A percentile compares a stretch with the other conserved stretches of the same genome.
These are phyloP conservation scores for Heterotilapia buettikoferi DNA, from an alignment of 2,113 vertebrate species.

Conservation along the genomic window DNA sequence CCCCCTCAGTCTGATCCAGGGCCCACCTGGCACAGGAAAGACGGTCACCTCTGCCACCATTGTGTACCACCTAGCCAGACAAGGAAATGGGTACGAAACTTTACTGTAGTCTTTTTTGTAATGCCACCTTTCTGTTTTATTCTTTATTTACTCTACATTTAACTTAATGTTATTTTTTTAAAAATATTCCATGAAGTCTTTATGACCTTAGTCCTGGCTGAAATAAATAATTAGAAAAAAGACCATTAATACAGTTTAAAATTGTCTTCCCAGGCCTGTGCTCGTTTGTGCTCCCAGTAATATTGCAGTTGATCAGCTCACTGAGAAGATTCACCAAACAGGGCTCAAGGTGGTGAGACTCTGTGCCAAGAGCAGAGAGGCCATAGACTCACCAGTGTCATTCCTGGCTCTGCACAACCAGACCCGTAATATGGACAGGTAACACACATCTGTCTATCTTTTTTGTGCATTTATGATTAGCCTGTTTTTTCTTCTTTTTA, in stretches of 20 bases:
- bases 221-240: not conserved
- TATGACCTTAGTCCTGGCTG: not conserved
- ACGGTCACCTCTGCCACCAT: conserved; percentile 97
- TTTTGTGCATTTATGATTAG: not conserved
- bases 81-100: conserved; percentile 88
- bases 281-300: conserved; percentile 97
- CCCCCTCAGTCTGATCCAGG: conserved; percentile 96
- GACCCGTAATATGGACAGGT: conserved; percentile 99
- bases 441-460: not conserved
- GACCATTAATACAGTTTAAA: not conserved
- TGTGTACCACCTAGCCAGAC: conserved; percentile 93
- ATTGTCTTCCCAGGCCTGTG: conserved; percentile 76
- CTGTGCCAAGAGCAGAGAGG: conserved; percentile 95
- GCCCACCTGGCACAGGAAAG: conserved; percentile 94
- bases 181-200: not conserved
- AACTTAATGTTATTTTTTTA: not conserved
- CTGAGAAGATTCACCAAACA: conserved; percentile 96
- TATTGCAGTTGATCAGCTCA: conserved; percentile 96
- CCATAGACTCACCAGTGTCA: conserved; percentile 95
- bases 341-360: conserved; percentile 96
- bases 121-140: conserved; percentile 32
- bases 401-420: conserved; percentile 97
- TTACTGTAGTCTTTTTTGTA: not conserved
- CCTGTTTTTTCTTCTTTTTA: not conserved
- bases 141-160: not conserved